These are phyloP conservation scores for Episyrphus balteatus DNA, from an alignment of 1,140 invertebrate species.

Conservation along the genomic window DNA sequence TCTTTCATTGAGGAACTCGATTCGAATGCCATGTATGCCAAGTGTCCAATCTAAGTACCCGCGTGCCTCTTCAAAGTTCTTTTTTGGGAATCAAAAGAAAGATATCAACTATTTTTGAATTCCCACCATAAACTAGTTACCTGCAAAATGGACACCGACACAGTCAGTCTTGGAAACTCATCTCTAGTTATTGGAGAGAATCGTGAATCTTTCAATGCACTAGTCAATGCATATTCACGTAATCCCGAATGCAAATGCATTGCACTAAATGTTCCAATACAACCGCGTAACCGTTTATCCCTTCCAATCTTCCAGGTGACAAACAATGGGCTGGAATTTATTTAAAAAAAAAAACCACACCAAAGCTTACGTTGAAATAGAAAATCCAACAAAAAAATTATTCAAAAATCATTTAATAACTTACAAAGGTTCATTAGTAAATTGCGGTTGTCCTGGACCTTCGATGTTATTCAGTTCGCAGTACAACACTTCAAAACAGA, in stretches of 20 bases:
- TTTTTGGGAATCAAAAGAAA: conserved; percentile 3
- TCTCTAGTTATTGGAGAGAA: conserved; percentile 92
- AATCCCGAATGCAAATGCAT: conserved; percentile 69
- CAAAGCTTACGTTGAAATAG: neutral
- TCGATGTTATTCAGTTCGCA: conserved; percentile 86
- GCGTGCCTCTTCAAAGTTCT: conserved; percentile 81
- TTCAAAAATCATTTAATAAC: conserved; percentile 35
- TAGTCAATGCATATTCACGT: conserved; percentile 92
- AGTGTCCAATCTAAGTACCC: conserved; percentile 97
- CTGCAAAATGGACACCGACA: conserved; percentile 87
- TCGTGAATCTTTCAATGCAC: conserved; percentile 94
- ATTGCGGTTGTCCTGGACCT: conserved; percentile 76
- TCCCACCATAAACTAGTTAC: neutral
- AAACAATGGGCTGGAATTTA: conserved; percentile 83
- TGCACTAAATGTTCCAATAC: conserved; percentile 91
- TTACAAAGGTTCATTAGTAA: conserved; percentile 93
- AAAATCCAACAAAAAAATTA: neutral
- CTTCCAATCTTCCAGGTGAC: conserved; percentile 97
- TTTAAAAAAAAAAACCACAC: conserved; percentile 5
- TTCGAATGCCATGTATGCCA: conserved; percentile 93
- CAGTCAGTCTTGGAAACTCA: conserved; percentile 83
- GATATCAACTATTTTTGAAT: neutral
- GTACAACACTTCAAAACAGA: conserved; percentile 95
- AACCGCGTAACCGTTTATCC: conserved; percentile 82
- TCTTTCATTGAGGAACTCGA: conserved; percentile 93